Base-by-base conservation (phyloP, 2,113 vertebrate genomes). In the Mugil cephalus region DNA sequence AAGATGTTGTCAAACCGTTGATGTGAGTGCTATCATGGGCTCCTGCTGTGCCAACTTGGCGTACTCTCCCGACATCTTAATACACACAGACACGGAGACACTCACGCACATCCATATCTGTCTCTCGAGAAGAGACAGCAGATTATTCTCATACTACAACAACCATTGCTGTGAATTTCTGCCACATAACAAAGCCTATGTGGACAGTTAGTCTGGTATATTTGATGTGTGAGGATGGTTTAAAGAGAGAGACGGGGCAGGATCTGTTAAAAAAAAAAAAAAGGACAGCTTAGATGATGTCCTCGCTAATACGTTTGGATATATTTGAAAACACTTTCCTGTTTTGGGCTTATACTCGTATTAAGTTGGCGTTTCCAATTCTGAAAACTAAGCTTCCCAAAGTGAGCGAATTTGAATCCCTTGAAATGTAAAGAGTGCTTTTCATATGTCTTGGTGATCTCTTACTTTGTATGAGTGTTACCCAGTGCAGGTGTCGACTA, bases 1-100 rank as follows among this genome's bases (percentile, higher is more conserved):
- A 72, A 86, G 84, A 88, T 86, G 86, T 83, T 90, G 87, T 89
- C 87, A 87, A 84, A 87, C 72, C 88, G 69, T 75, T 84, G 76
- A 78, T 60, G 60, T 67, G 86, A 84, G 83, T 71, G 76, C 69
- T 66, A 36, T 73, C 46, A 38, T 14, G 74, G 76, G 38, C 77
- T 45, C 89, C 80, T 43, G 77, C 86, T 83, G 91, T 83, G 87
- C 79, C 70, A 80, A 81, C 85, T 86, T 67, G 47, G 73, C 74
- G 53, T 60, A 76, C 74, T 21, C 70, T 53, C 21, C 66, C 19
- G 1, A 15, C 75, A 59, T 76, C 79, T 70, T 50, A 65, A 52
- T 63, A 24, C 61, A 50, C 50, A 53, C 58, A 39, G 34, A 69
- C 64, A 69, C 51, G 47, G 15, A 72, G 39, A 58, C 76, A 15